phyloP scores from a whole-genome alignment of 2,797 vertebrate genomes.

The Danio jaintianensis region DNA sequence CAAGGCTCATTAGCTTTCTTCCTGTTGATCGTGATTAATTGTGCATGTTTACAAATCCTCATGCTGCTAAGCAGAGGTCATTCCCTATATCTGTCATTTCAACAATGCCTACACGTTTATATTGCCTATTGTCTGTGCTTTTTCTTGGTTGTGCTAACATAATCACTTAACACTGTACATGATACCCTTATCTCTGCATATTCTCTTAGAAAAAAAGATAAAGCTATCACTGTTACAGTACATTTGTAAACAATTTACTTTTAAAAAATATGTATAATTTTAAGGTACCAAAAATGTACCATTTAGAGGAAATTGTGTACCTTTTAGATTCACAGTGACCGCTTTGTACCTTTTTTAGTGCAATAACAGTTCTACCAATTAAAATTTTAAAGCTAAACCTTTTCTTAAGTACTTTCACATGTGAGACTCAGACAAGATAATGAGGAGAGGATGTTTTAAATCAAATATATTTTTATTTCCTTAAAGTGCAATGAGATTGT shows the following conservation, averaged over 20 bases:
- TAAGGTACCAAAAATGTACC: too few relatives aligned
- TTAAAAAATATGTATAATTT: too few relatives aligned
- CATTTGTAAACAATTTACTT: too few relatives aligned
- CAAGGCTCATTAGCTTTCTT: constrained; percentile 53
- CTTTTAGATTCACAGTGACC: too few relatives aligned
- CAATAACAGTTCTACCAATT: not conserved
- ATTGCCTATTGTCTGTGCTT: too few relatives aligned
- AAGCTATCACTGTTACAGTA: too few relatives aligned
- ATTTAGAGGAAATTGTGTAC: too few relatives aligned
- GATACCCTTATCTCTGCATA: too few relatives aligned
- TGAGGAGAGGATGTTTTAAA: constrained; percentile 47
- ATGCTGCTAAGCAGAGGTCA: constrained; percentile 11
- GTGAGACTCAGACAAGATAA: not conserved
- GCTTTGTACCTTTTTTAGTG: too few relatives aligned
- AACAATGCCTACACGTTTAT: not conserved
- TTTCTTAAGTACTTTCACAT: not conserved
- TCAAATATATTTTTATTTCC: constrained; percentile 71
- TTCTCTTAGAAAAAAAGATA: too few relatives aligned
- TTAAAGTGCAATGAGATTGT: constrained; percentile 69
- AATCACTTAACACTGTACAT: constrained; percentile 9
- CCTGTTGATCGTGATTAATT: constrained; percentile 32
- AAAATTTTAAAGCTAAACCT: not conserved
- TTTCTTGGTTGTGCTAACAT: not conserved
- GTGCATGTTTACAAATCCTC: constrained; percentile 52
- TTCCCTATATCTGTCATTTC: not conserved